Base-by-base conservation (phyloP, 1,140 invertebrate genomes). In the Spodoptera frugiperda region DNA sequence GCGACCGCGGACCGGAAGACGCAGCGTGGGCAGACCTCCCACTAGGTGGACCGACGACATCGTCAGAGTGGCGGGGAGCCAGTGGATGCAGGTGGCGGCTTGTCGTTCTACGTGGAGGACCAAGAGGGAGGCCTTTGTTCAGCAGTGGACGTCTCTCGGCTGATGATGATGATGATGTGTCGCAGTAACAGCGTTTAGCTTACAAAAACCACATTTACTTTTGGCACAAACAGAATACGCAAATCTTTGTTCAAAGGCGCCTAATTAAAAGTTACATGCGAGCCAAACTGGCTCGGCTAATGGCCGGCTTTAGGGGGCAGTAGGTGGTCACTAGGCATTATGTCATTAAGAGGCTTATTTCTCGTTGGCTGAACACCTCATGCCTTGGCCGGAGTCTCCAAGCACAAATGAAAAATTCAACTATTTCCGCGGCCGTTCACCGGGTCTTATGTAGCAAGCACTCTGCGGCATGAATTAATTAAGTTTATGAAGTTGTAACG, bases 351-450 rank as follows among this genome's bases (percentile, higher is more conserved):
- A 3, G 19, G 33, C 12, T 61, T 73, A 73, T 19, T 73, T 49
- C 71, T 30, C 12, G 71, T 49, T 54, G 68, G 68, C 51, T 39
- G 12, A 72, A 49, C 44, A 33, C n/a, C 21, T 25, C 21, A 33
- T 49, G 19, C 44, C 71, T 21, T 59, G 39, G 71, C 9, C 55
- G n/a, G 11, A 12, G 15, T n/a, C 33, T 49, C 17, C 17, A 19
- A 8, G 17, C 19, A 19, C 53, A 17, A 39, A 57, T 72, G 30
- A 73, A 73, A 73, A 73, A 73, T 72, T 72, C 68, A 73, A 73
- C 54, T 9, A 12, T 49, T 73, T 49, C 19, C 17, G 11, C 25
- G 9, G 1, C 25, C 19, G 12, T 51, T 12, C 19, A 59, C 30
- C 39, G 51, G 17, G 15, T 54, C 3, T 53, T 53, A 39, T n/a